Evolutionary conservation across 2,888 invertebrate species (phyloP).

Genomic region (Athrips mouffetella): DNA sequence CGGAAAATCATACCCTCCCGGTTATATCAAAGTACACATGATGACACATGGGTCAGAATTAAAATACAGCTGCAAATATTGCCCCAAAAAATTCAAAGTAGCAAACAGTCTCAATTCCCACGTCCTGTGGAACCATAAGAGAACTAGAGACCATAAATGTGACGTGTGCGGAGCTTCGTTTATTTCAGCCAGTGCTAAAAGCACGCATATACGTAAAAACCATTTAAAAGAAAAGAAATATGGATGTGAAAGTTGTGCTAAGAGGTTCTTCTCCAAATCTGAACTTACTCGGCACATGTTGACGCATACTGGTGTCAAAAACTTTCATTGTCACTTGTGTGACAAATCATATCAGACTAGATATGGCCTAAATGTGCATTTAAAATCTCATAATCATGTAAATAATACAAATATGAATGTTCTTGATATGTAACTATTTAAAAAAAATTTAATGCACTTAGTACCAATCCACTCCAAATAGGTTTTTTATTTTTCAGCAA

Average conservation of each 20-base stretch:
- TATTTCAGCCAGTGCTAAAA: slow-evolving; percentile 65
- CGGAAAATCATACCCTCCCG: slow-evolving; percentile 70
- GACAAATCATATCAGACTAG: slow-evolving; percentile 72
- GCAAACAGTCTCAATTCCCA: slow-evolving; percentile 67
- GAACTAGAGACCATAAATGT: slow-evolving; percentile 67
- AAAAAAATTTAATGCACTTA: not conserved
- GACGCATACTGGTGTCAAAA: slow-evolving; percentile 70
- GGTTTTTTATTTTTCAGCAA: no score
- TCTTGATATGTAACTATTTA: slow-evolving; percentile 34
- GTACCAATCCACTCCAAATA: no score
- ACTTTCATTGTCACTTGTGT: slow-evolving; percentile 69
- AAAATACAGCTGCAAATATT: slow-evolving; percentile 65
- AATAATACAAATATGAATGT: slow-evolving; percentile 34
- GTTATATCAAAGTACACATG: slow-evolving; percentile 71
- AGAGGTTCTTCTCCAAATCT: slow-evolving; percentile 68
- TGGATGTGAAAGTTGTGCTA: slow-evolving; percentile 65
- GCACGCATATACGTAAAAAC: slow-evolving; percentile 66
- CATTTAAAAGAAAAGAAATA: slow-evolving; percentile 72
- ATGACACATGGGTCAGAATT: slow-evolving; percentile 60
- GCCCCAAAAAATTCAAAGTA: slow-evolving; percentile 72
- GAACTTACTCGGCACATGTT: slow-evolving; percentile 65
- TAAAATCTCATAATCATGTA: slow-evolving; percentile 56
- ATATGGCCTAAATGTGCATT: slow-evolving; percentile 69
- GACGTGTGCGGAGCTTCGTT: slow-evolving; percentile 70
- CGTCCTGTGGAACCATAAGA: slow-evolving; percentile 68